Evolutionary conservation across 2,113 vertebrate genomes (phyloP), one percentile per base, ranked within the genome.

Genomic region (Archilochus colubris): DNA sequence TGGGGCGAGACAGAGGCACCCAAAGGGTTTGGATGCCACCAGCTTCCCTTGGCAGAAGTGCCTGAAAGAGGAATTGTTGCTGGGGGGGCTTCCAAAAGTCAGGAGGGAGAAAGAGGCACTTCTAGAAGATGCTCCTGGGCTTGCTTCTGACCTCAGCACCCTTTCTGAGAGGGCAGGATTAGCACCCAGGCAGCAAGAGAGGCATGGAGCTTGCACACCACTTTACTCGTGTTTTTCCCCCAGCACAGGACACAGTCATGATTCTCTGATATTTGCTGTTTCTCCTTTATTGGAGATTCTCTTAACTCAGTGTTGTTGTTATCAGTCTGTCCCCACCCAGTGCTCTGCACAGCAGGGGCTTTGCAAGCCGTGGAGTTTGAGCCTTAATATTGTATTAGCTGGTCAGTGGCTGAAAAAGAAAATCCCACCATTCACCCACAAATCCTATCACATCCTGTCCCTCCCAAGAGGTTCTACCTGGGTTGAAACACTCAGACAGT

Each of bases 1-100:
- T 4, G 1, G 12, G 66, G 6, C 1, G 22, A 70, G 13, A 20
- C 1, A 0, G 48, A 18, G 62, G 58, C 0, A 1, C 33, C 25
- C 2, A 0, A 10, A 40, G n/a, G 36, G 14, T 36, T 50, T 24
- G 40, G 55, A n/a, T 46, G 64, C 33, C 63, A 25, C 43, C 62
- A 10, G 51, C 20, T 12, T 30, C 43, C 46, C 19, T 8, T 2
- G 14, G 43, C 21, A 19, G 30, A 17, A 57, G 50, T 8, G 33
- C 18, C 54, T 14, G 58, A 22, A 38, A 22, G 3, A 6, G 40
- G 50, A 53, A 11, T 1, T 72, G 50, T 22, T 57, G 19, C 40
- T 21, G 10, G 22, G 12, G 27, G 27, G 28, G 20, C 7, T 66
- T 8, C 59, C 4, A 0, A 72, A 50, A 62, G 30, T 31, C n/a